phyloP scores from a whole-genome alignment of 1,140 invertebrate genomes.

The Pentalonia nigronervosa region DNA sequence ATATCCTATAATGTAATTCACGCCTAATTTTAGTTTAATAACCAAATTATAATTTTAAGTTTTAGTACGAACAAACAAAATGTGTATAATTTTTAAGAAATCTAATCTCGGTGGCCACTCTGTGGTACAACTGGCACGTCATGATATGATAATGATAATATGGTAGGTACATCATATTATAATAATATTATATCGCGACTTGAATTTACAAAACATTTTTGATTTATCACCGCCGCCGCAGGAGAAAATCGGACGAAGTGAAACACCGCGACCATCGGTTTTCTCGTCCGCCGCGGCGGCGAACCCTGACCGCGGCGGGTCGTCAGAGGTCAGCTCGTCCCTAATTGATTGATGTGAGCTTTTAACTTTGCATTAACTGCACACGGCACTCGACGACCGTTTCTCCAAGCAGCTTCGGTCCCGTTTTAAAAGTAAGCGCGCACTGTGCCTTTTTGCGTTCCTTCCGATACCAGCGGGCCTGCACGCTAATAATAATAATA shows the following conservation, averaged over 20 bases:
- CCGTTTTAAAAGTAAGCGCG: background rate
- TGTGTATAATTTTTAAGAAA: no score
- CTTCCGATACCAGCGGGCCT: no score
- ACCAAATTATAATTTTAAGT: no score
- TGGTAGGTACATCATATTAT: no score
- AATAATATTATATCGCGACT: background rate
- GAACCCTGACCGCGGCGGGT: background rate
- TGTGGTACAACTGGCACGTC: no score
- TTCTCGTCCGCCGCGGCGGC: background rate
- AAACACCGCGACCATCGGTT: background rate
- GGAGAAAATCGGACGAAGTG: background rate
- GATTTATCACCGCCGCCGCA: background rate
- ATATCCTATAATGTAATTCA: no score
- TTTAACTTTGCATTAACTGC: conserved; percentile 4
- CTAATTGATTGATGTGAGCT: conserved; percentile 11
- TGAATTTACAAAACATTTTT: background rate
- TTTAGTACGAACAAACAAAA: no score
- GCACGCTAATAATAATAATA: background rate
- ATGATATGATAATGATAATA: no score
- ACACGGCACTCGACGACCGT: background rate
- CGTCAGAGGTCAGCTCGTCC: background rate
- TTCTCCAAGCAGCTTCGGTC: background rate
- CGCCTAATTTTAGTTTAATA: no score
- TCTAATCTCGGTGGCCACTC: no score
- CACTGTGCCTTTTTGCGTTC: background rate